Conservation (phyloP, 2,113 vertebrate genomes). For the Syrrhaptes paradoxus region DNA sequence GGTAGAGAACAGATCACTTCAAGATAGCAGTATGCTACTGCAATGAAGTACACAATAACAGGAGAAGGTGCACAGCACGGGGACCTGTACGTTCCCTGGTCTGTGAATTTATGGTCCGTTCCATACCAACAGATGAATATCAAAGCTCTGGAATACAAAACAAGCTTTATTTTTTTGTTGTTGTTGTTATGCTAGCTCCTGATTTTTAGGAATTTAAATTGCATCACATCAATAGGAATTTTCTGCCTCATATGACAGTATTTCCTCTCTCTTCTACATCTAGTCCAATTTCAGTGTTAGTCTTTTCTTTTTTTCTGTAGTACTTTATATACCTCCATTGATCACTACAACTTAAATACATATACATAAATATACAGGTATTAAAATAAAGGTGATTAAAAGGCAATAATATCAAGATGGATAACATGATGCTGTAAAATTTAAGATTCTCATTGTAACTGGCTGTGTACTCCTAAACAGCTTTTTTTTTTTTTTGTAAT, state of each 20-base stretch:
- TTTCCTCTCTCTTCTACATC: neutral
- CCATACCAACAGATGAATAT: neutral
- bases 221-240: neutral
- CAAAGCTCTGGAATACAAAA: neutral
- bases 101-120: neutral
- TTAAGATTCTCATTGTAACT: neutral
- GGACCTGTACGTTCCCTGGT: accelerated
- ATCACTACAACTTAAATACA: neutral
- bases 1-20: neutral
- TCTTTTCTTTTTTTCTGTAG: neutral
- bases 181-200: neutral
- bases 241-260: neutral
- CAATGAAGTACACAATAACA: neutral
- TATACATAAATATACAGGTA: accelerated
- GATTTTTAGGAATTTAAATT: neutral
- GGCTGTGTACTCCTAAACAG: neutral
- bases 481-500: neutral
- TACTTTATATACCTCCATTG: neutral
- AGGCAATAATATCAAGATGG: neutral
- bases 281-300: neutral
- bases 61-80: neutral
- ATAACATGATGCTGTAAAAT: neutral
- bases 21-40: neutral
- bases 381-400: neutral
- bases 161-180: neutral